phyloP scores from a whole-genome alignment of 2,113 vertebrate species.

The Stegastes partitus region DNA sequence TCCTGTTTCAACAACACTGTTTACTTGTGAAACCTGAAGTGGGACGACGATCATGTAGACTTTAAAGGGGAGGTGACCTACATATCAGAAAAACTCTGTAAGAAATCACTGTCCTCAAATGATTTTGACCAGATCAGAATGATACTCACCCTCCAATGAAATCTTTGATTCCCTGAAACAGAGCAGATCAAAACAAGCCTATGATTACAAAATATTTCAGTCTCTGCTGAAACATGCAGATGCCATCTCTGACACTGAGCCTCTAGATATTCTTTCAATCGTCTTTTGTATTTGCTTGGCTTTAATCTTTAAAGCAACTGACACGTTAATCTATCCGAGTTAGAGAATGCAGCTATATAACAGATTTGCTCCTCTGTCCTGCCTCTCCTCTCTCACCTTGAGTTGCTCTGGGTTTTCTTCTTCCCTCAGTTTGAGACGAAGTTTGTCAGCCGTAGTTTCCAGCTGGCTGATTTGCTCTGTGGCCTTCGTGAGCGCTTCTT shows the following conservation, averaged over 20 bases:
- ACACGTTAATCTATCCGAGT: no score
- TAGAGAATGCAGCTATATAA: no score
- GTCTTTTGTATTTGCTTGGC: neutral
- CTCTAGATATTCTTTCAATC: neutral
- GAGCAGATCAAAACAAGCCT: constrained; percentile 35
- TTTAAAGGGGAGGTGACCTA: neutral
- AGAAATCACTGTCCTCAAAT: neutral
- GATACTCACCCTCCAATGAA: constrained; percentile 81
- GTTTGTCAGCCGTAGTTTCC: constrained; percentile 62
- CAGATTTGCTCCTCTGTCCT: neutral
- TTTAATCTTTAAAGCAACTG: no score
- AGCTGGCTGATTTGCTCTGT: constrained; percentile 77
- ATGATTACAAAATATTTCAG: constrained; percentile 17
- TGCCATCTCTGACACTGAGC: neutral
- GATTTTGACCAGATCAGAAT: neutral
- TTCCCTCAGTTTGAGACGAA: constrained; percentile 70
- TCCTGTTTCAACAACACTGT: constrained; percentile 26
- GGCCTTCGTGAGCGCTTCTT: constrained; percentile 70
- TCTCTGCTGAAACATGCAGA: constrained; percentile 13
- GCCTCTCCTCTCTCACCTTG: constrained; percentile 57
- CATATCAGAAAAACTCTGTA: constrained; percentile 1
- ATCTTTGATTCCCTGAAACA: constrained; percentile 81
- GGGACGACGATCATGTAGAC: neutral
- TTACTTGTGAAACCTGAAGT: neutral
- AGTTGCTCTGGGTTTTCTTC: constrained; percentile 81